These are phyloP conservation scores for Apis florea DNA, from an alignment of 1,140 invertebrate species.

Conservation along the genomic window DNA sequence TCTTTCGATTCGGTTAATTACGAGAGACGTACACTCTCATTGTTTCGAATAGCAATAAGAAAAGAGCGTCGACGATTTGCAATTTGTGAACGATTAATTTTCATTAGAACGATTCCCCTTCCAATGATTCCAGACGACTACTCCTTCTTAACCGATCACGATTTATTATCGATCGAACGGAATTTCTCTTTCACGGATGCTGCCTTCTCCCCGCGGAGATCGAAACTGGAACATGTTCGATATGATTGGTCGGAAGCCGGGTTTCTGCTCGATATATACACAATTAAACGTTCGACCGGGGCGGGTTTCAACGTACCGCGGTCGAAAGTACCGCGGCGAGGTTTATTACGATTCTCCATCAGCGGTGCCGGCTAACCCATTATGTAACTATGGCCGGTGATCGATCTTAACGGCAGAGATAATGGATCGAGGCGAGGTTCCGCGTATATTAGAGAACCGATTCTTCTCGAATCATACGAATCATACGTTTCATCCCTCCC, in stretches of 20 bases:
- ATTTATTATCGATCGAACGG: conserved; percentile 33
- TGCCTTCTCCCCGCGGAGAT: conserved; percentile 35
- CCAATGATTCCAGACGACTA: too few relatives aligned
- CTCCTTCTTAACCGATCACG: too few relatives aligned
- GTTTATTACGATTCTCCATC: conserved; percentile 60
- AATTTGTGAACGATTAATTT: too few relatives aligned
- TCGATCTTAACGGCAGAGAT: conserved; percentile 60
- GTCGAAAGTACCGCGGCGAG: conserved; percentile 48
- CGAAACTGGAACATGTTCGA: conserved; percentile 57
- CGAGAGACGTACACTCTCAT: neutral
- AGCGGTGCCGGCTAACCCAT: conserved; percentile 57
- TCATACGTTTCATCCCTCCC: too few relatives aligned
- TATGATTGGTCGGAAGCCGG: conserved; percentile 63
- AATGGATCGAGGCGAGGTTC: conserved; percentile 52
- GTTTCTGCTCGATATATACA: conserved; percentile 37
- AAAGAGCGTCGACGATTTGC: too few relatives aligned
- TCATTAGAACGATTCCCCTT: too few relatives aligned
- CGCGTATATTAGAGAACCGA: conserved; percentile 33
- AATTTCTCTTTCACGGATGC: conserved; percentile 20
- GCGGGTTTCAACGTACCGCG: conserved; percentile 42
- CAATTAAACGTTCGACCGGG: conserved; percentile 62
- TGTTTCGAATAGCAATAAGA: too few relatives aligned
- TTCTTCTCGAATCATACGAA: neutral
- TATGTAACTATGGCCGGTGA: conserved; percentile 59
- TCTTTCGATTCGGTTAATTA: conserved; percentile 26